phyloP scores from a whole-genome alignment of 2,113 vertebrate species.

The Gila orcuttii region DNA sequence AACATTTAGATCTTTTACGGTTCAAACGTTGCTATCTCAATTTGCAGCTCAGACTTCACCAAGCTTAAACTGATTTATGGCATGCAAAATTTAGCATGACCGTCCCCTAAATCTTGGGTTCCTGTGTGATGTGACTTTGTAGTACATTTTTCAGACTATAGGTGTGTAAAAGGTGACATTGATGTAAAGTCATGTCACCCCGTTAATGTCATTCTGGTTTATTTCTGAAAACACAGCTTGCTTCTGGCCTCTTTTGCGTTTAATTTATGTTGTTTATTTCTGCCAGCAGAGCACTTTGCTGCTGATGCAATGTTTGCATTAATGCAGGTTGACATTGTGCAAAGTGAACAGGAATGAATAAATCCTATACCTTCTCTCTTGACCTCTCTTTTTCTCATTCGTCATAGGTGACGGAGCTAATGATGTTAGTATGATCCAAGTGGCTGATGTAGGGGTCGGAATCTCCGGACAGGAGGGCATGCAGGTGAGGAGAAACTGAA shows the following conservation, averaged over 20 bases:
- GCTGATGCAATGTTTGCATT: constrained; percentile 61
- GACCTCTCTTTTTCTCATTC: constrained; percentile 20
- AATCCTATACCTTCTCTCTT: background rate
- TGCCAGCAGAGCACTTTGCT: constrained; percentile 56
- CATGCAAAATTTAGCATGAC: background rate
- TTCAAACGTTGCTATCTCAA: background rate
- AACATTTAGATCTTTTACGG: background rate
- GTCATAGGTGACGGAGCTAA: constrained; percentile 94
- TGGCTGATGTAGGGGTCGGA: constrained; percentile 95
- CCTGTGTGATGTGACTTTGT: background rate
- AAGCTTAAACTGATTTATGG: background rate
- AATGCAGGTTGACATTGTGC: constrained; percentile 42
- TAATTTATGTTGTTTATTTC: constrained; percentile 52
- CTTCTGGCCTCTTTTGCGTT: constrained; percentile 48
- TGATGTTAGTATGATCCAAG: constrained; percentile 99
- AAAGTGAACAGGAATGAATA: background rate
- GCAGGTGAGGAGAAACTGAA: constrained; percentile 82
- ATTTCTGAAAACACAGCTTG: constrained; percentile 35
- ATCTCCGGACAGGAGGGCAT: constrained; percentile 98
- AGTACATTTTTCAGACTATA: background rate
- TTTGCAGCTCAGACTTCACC: background rate
- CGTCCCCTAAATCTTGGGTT: background rate
- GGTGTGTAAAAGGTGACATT: constrained; percentile 32
- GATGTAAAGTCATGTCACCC: constrained; percentile 21
- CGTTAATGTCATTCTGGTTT: constrained; percentile 4